Base-by-base conservation (phyloP, 2,113 vertebrate species). In the Tupaia tana region DNA sequence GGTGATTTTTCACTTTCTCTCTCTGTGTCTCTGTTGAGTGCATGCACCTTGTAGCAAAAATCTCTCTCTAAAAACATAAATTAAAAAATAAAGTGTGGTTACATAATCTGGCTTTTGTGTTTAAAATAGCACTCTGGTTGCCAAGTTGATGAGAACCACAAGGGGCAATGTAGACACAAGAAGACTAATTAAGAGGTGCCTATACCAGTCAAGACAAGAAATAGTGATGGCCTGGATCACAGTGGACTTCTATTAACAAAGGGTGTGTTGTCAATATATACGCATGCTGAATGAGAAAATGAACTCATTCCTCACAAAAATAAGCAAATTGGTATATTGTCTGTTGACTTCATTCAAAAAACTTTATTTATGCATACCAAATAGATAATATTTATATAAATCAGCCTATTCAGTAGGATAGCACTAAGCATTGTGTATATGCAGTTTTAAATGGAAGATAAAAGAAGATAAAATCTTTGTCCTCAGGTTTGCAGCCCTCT, bases 261-360 rank as follows among this genome's bases (percentile, higher is more conserved):
- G 19, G 58, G 12, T 70, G 18, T 90, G 31, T 85, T 78, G 12
- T 71, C 75, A 29, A 56, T 64, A 82, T 34, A 56, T 24, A 56
- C 10, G 43, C 43, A 70, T 52, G 3, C 15, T 52, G 19, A 87
- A 69, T 61, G 24, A 70, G 59, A 0, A 92, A 71, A 54, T 25
- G 31, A 93, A 86, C 74, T 34, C 25, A 70, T 81, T 74, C 8
- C 56, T 95, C 78, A 74, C 9, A 78, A 83, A 78, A n/a, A 92
- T 71, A 69, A 69, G 22, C 31, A 71, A 71, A 31, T 71, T 95
- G 20, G 19, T 20, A 88, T 43, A 43, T 83, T 58, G 43, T 20
- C 29, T 78, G 24, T 87, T 92, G 20, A 13, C 29, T 73, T 67
- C 52, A 74, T 73, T 67, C 52, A 74, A 22, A 86, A 67, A 80